phyloP scores from a whole-genome alignment of 2,797 vertebrate species.

The Danio kyathit region DNA sequence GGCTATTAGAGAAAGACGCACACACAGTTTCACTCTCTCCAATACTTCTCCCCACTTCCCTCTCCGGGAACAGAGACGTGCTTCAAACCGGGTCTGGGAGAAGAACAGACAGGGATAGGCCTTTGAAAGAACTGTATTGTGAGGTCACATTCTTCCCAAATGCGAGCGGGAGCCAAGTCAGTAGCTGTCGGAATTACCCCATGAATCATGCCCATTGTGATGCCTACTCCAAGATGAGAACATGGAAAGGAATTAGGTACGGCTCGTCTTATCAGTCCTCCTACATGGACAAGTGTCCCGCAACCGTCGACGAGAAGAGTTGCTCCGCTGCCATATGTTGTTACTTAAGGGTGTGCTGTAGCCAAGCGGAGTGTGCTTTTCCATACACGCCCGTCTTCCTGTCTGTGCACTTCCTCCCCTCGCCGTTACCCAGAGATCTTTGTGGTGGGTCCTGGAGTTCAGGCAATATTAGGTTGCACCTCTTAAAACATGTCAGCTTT shows the following conservation, averaged over 20 bases:
- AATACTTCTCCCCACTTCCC: constrained; percentile 71
- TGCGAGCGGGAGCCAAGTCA: constrained; percentile 88
- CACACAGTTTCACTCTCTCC: constrained; percentile 56
- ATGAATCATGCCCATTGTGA: constrained; percentile 93
- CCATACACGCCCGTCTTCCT: constrained; percentile 94
- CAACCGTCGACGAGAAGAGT: constrained; percentile 72
- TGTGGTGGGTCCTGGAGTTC: constrained; percentile 87
- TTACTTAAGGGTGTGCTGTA: constrained; percentile 84
- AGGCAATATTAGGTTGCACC: constrained; percentile 87
- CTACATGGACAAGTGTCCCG: constrained; percentile 66
- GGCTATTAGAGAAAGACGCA: constrained; percentile 20
- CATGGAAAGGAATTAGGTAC: constrained; percentile 88
- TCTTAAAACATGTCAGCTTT: constrained; percentile 86
- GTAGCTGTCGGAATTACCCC: constrained; percentile 91
- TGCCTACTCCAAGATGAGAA: constrained; percentile 89
- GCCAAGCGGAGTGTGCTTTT: constrained; percentile 87
- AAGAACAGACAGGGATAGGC: constrained; percentile 78
- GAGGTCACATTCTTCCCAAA: constrained; percentile 85
- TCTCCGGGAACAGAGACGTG: constrained; percentile 73
- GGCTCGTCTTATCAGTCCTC: constrained; percentile 85
- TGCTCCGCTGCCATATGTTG: constrained; percentile 87
- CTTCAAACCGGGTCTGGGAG: constrained; percentile 75
- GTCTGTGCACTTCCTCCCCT: constrained; percentile 92
- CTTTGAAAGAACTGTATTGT: constrained; percentile 86
- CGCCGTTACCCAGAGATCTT: constrained; percentile 90